Conservation (phyloP, 2,113 vertebrate genomes). For the Campylomormyrus numenius region DNA sequence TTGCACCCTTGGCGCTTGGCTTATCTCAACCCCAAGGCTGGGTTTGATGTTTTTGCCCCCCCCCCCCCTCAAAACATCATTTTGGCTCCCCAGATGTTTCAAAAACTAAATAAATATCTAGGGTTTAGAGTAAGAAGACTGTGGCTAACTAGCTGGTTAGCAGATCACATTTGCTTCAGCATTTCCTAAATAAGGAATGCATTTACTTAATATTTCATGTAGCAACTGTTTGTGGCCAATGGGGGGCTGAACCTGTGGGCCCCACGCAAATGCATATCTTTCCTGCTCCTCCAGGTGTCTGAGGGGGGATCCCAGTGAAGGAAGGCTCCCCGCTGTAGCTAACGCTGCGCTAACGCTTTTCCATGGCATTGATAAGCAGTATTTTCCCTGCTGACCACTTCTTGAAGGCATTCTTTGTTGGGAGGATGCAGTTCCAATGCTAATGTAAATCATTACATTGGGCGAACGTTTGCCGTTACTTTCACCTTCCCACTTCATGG, state of each 20-base stretch:
- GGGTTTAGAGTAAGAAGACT: neutral
- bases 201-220: neutral
- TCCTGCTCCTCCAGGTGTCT: neutral
- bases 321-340: neutral
- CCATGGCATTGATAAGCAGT: neutral
- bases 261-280: neutral
- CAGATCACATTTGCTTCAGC: neutral
- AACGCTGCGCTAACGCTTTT: neutral
- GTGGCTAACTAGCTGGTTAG: neutral
- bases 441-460: neutral
- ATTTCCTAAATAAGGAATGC: neutral
- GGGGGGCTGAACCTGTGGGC: neutral
- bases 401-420: neutral
- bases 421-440: neutral
- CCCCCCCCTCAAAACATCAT: neutral
- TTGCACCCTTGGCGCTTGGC: neutral
- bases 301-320: neutral
- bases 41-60: neutral
- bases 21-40: neutral
- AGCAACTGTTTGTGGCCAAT: neutral
- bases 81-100: neutral
- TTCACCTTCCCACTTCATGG: neutral
- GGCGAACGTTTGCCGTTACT: neutral
- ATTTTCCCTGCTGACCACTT: neutral
- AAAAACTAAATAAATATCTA: neutral